Evolutionary conservation across 2,888 invertebrate species (phyloP), one percentile per base, ranked within the genome.

Genomic region (Unio pictorum): DNA sequence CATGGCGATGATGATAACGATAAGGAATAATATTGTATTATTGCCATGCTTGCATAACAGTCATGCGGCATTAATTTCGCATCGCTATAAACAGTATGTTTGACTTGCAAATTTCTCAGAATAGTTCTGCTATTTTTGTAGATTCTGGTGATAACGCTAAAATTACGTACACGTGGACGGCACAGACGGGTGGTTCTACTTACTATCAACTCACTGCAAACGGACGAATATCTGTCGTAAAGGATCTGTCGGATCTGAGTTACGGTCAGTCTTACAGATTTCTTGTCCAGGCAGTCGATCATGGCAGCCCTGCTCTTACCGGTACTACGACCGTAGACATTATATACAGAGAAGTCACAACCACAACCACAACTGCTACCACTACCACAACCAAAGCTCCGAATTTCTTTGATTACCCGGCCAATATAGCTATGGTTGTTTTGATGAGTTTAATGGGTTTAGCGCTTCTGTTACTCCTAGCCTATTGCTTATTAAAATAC

Each of bases 311-410:
- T 0, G 18, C 73, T 1, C 64, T 75, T 7, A 66, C 76, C 0
- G 69, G 72, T 11, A 71, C 73, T 6, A 71, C 74, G 15, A 73
- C 69, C 23, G 67, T 81, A 8, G 75, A 78, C 57, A 69, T 80
- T 15, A 65, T 80, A 6, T 80, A 70, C 66, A 68, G 55, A 67
- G 78, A 45, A 15, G 45, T 45, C 45, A 45, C 45, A 45, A 63
- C 67, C 0, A 64, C 69, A n/a, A 60, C 66, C 11, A 55, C 62
- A 5, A 54, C 60, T 18, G 55, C 59, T 4, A 45, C 55, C 8
- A 34, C 62, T 15, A 20, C 54, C 11, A 18, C 45, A 28, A 58
- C 65, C 17, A 26, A 55, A 20, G n/a, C n/a, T 20, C 20, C 30
- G 6, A 57, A 66, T 18, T 74, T 74, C 60, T 69, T 61, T 55